These are phyloP conservation scores for Schizopygopsis pylzovi DNA, from an alignment of 2,797 vertebrate genomes.

Conservation along the genomic window DNA sequence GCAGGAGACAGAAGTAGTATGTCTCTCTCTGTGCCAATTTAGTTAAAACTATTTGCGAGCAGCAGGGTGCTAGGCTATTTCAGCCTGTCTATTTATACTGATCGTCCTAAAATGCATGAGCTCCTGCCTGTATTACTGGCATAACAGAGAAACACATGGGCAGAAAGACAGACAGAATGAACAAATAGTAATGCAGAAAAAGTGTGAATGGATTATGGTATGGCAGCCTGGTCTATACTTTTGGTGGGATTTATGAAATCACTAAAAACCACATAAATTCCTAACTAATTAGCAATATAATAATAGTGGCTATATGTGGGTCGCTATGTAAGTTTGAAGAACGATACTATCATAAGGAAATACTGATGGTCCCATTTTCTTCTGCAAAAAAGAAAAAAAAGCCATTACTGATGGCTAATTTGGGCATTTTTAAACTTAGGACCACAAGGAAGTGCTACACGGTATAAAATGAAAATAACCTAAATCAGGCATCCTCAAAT, in stretches of 20 bases:
- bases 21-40: conserved; percentile 47
- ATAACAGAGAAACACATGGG: conserved; percentile 41
- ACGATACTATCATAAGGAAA: background rate
- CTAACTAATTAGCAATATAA: background rate
- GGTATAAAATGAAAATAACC: background rate
- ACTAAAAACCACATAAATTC: background rate
- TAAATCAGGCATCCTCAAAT: background rate
- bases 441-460: background rate
- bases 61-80: conserved; percentile 59
- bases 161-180: conserved; percentile 38
- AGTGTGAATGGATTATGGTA: background rate
- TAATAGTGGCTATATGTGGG: background rate
- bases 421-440: background rate
- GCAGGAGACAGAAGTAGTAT: conserved; percentile 42
- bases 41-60: conserved; percentile 52
- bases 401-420: background rate
- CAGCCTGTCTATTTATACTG: conserved; percentile 60
- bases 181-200: conserved; percentile 3
- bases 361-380: background rate
- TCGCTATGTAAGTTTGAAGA: background rate
- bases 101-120: conserved; percentile 47
- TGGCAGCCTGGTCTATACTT: background rate
- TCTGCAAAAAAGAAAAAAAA: background rate
- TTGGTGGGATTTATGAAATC: conserved; percentile 10
- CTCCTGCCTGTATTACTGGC: conserved; percentile 38